Evolutionary conservation across 2,797 vertebrate species (phyloP).

Genomic region (Bradypodion pumilum): DNA sequence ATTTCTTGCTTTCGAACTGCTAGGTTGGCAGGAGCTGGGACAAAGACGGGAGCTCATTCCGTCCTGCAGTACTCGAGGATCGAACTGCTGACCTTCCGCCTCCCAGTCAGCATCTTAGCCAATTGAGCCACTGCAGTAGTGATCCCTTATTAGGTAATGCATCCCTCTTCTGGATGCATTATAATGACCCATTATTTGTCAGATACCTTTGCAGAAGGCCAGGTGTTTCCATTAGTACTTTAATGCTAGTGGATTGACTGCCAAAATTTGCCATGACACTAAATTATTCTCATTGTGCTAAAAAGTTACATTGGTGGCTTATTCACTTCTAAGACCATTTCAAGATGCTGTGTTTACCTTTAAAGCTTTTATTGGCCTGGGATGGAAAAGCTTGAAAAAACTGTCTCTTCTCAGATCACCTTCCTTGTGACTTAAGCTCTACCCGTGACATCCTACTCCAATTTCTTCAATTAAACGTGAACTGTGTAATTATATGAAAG

Average conservation of each 20-base stretch:
- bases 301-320: not conserved
- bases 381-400: too few relatives aligned
- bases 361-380: not conserved
- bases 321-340: not conserved
- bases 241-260: not conserved
- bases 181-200: not conserved
- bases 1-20: too few relatives aligned
- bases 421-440: not conserved
- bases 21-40: too few relatives aligned
- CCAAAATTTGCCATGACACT: not conserved
- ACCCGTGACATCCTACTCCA: too few relatives aligned
- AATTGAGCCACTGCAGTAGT: too few relatives aligned
- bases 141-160: not conserved
- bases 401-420: not conserved
- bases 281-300: not conserved
- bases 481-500: not conserved
- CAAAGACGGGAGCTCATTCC: too few relatives aligned
- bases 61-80: too few relatives aligned
- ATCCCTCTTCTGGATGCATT: not conserved
- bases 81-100: too few relatives aligned
- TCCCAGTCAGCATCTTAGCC: too few relatives aligned
- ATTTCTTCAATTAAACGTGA: not conserved
- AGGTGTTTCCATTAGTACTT: not conserved
- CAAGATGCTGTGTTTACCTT: not conserved
- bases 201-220: not conserved